Evolutionary conservation across 2,888 invertebrate genomes (phyloP).

Genomic region (Pardosa pseudoannulata): DNA sequence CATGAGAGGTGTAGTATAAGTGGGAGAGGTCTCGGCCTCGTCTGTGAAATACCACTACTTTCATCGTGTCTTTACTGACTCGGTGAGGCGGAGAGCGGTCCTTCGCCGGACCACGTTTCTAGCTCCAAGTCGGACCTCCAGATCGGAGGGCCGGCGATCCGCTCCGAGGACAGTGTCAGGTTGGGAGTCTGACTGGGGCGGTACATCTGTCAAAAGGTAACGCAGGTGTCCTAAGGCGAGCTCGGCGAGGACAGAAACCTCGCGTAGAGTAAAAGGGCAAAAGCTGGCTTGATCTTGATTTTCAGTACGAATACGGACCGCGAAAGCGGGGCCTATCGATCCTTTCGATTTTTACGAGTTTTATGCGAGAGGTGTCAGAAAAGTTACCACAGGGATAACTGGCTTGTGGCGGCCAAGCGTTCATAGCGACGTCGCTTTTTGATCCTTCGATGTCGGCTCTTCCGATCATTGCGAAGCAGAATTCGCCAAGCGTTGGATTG

Average conservation of each 20-base stretch:
- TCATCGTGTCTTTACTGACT: constrained; percentile 71
- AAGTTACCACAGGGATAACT: too few relatives aligned
- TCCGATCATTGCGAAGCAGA: too few relatives aligned
- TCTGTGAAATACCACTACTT: constrained; percentile 76
- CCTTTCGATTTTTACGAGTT: too few relatives aligned
- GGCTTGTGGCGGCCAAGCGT: too few relatives aligned
- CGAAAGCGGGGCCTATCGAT: constrained; percentile 84
- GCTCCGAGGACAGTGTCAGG: too few relatives aligned
- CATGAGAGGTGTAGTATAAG: constrained; percentile 82
- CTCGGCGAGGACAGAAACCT: constrained; percentile 85
- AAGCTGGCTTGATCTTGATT: constrained; percentile 84
- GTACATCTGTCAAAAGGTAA: constrained; percentile 84
- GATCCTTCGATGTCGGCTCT: too few relatives aligned
- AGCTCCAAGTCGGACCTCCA: too few relatives aligned
- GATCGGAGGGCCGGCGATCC: too few relatives aligned
- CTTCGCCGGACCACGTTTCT: constrained; percentile 13
- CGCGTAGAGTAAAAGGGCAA: constrained; percentile 85
- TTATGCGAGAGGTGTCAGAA: too few relatives aligned
- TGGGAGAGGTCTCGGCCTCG: constrained; percentile 78
- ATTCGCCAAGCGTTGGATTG: too few relatives aligned
- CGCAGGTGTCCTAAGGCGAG: constrained; percentile 83
- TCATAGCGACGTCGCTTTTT: too few relatives aligned
- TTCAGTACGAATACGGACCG: constrained; percentile 80
- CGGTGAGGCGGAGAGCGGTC: constrained; percentile 53
- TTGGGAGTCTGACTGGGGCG: constrained; percentile 84